Evolutionary conservation across 2,888 invertebrate genomes (phyloP).

Genomic region (Parnassius orleans): DNA sequence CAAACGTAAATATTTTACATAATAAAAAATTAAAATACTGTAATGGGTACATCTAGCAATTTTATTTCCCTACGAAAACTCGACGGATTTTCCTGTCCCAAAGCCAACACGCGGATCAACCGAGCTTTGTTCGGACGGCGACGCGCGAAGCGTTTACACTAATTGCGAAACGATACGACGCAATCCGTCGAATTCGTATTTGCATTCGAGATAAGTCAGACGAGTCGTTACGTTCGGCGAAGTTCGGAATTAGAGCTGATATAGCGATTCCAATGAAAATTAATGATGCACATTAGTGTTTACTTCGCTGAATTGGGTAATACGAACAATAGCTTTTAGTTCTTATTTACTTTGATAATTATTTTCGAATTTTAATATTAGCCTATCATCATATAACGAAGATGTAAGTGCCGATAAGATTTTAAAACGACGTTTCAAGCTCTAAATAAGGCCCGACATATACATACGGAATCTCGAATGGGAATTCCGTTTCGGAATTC

Average conservation of each 20-base stretch:
- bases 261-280: conserved; percentile 14
- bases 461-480: too few relatives aligned
- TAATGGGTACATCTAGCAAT: conserved; percentile 26
- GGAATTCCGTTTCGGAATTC: too few relatives aligned
- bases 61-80: conserved; percentile 29
- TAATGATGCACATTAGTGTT: conserved; percentile 15
- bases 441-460: too few relatives aligned
- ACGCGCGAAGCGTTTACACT: conserved; percentile 63
- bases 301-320: not conserved
- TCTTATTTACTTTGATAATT: not conserved
- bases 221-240: conserved; percentile 31
- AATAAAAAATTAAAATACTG: too few relatives aligned
- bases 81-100: conserved; percentile 68
- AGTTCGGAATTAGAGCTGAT: conserved; percentile 28
- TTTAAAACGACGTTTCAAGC: too few relatives aligned
- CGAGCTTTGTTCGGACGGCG: conserved; percentile 61
- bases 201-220: conserved; percentile 37
- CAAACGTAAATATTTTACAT: too few relatives aligned
- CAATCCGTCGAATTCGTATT: conserved; percentile 43
- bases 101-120: conserved; percentile 69
- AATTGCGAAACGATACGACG: conserved; percentile 70
- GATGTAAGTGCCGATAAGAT: too few relatives aligned
- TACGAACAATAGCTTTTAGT: not conserved
- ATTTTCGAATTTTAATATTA: not conserved
- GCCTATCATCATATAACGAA: too few relatives aligned